Evolutionary conservation across 2,113 vertebrate genomes (phyloP).

Genomic region (Seriola quinqueradiata): DNA sequence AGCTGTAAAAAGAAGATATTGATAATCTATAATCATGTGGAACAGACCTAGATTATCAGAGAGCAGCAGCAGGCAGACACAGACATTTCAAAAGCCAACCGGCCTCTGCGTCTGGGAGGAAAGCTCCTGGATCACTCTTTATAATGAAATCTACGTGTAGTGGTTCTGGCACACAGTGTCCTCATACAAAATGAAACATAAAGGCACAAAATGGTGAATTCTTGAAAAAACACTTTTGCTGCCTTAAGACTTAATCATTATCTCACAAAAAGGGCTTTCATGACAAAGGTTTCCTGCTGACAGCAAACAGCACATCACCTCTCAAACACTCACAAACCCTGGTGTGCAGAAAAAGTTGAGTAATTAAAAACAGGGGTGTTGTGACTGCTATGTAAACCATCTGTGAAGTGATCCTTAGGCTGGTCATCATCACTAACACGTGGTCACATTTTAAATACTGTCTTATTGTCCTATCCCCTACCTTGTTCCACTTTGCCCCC

Average conservation of each 20-base stretch:
- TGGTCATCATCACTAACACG: not conserved
- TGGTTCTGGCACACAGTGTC: not conserved
- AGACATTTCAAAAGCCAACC: constrained; percentile 82
- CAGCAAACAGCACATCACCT: not conserved
- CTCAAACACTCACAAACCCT: not conserved
- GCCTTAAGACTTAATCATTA: not conserved
- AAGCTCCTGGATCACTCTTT: constrained; percentile 39
- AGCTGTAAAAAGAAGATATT: constrained; percentile 90
- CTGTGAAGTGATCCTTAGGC: not conserved
- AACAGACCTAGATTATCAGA: constrained; percentile 87
- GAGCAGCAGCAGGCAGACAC: constrained; percentile 82
- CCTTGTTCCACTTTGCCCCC: not conserved
- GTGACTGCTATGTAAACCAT: not conserved
- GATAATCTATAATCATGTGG: constrained; percentile 93
- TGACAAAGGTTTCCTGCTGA: not conserved
- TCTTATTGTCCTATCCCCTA: not conserved
- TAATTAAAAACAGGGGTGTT: too few relatives aligned
- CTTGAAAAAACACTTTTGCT: not conserved
- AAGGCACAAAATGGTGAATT: not conserved
- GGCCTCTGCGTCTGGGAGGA: constrained; percentile 41
- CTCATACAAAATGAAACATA: not conserved
- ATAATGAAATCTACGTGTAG: constrained; percentile 21
- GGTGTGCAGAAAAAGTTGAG: not conserved
- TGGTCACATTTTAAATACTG: constrained; percentile 3
- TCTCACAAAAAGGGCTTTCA: not conserved